Evolutionary conservation across 2,113 vertebrate genomes (phyloP).

Genomic region (Aphelocoma coerulescens): DNA sequence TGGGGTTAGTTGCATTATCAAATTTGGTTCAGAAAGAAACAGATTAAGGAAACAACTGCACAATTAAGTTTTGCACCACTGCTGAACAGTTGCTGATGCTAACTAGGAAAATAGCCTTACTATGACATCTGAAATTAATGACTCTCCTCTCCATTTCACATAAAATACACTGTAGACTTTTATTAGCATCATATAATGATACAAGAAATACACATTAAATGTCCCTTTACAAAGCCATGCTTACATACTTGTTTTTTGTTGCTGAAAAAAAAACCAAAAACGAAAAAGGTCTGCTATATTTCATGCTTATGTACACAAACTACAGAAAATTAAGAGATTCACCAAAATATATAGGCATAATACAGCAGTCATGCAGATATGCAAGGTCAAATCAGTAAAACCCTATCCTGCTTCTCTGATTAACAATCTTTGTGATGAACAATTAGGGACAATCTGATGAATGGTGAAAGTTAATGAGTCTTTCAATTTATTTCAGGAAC

Average conservation of each 20-base stretch:
- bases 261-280: neutral
- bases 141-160: neutral
- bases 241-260: neutral
- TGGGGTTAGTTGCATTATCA: neutral
- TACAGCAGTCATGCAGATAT: neutral
- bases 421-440: neutral
- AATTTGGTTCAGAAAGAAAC: neutral
- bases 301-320: neutral
- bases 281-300: neutral
- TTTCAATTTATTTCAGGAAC: neutral
- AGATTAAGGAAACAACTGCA: neutral
- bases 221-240: neutral
- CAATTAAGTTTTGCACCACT: neutral
- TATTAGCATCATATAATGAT: neutral
- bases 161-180: neutral
- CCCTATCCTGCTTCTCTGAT: neutral
- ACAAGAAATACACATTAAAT: neutral
- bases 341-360: neutral
- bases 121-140: neutral
- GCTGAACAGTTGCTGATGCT: neutral
- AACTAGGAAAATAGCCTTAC: neutral
- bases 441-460: neutral
- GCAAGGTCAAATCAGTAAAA: neutral
- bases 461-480: neutral
- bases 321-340: neutral